A percentile compares a stretch with the other conserved stretches of the same genome.
phyloP scores from a whole-genome alignment of 2,113 vertebrate genomes.

The Misgurnus anguillicaudatus region DNA sequence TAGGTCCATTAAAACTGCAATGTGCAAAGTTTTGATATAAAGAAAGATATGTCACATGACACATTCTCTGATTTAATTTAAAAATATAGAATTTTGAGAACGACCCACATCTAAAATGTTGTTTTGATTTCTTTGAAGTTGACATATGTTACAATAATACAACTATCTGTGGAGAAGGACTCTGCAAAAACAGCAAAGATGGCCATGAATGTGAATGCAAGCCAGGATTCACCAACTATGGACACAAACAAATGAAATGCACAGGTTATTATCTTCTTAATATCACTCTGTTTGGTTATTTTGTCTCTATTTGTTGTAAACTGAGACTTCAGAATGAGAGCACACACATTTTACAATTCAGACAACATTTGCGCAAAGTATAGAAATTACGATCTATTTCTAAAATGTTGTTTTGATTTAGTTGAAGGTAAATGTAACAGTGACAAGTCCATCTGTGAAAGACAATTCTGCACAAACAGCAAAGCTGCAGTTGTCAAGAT shows the following conservation, averaged over 20 bases:
- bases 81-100: background rate
- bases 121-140: conserved; percentile 54
- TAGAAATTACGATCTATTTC: background rate
- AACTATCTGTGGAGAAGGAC: conserved; percentile 65
- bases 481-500: background rate
- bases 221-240: conserved; percentile 65
- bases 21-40: background rate
- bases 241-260: conserved; percentile 51
- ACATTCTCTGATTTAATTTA: background rate
- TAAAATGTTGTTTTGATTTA: conserved; percentile 35
- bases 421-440: conserved; percentile 60
- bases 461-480: conserved; percentile 59
- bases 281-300: background rate
- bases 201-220: conserved; percentile 65
- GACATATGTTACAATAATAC: conserved; percentile 55
- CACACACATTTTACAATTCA: background rate
- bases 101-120: background rate
- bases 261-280: conserved; percentile 54
- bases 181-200: conserved; percentile 48
- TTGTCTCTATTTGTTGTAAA: conserved; percentile 47
- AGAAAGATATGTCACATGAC: background rate
- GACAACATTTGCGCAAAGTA: background rate
- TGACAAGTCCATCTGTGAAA: conserved; percentile 60
- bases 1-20: conserved; percentile 37
- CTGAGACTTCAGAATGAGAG: conserved; percentile 62